A percentile compares a stretch with the other conserved stretches of the same genome.
Conservation (phyloP, 2,888 invertebrate species). For the Polydrusus cervinus region DNA sequence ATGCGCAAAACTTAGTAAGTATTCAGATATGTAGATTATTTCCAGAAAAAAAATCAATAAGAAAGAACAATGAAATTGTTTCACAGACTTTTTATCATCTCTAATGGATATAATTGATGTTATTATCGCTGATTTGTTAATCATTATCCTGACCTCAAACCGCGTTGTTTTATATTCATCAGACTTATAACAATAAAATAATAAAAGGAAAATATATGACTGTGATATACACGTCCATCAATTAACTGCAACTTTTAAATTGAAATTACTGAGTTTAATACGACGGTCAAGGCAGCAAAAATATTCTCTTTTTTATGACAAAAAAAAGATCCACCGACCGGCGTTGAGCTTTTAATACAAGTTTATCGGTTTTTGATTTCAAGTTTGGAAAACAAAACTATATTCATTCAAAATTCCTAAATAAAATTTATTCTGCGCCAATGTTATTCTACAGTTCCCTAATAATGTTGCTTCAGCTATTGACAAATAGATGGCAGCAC, state of each 20-base stretch:
- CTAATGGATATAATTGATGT: slow-evolving; percentile 28
- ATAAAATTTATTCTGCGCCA: background rate
- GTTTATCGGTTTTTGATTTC: no score
- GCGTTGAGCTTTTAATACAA: no score
- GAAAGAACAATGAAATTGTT: slow-evolving; percentile 3
- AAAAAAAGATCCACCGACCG: no score
- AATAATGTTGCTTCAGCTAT: background rate
- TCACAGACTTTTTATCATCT: background rate
- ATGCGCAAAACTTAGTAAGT: no score
- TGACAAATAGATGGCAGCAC: slow-evolving; percentile 5
- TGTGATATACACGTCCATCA: background rate
- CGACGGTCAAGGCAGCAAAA: no score
- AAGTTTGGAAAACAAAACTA: no score
- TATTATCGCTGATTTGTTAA: slow-evolving; percentile 34
- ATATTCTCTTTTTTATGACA: no score
- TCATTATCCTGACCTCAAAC: slow-evolving; percentile 29
- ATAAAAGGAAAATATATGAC: background rate
- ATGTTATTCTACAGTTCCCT: background rate
- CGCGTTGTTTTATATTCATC: background rate
- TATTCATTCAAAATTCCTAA: no score
- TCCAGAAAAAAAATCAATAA: background rate
- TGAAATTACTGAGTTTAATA: no score
- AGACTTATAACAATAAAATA: slow-evolving; percentile 10
- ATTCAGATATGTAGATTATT: background rate
- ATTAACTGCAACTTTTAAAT: no score